Evolutionary conservation across 2,113 vertebrate genomes (phyloP), one percentile per base, ranked within the genome.

Genomic region (Actinemys pallida): DNA sequence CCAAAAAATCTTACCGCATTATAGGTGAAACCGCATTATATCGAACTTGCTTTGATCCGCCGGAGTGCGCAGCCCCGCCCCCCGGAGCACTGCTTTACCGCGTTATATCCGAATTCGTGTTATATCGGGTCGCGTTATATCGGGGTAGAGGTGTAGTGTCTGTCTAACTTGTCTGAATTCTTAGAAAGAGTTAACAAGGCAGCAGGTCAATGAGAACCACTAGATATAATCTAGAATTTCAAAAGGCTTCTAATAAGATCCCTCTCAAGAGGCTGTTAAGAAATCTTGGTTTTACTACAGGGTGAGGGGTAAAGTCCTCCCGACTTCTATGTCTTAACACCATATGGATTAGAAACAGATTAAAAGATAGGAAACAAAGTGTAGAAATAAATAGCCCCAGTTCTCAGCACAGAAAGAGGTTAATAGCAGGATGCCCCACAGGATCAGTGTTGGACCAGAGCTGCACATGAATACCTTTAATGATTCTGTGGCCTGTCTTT

Each of bases 261-360:
- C 39, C 25, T 83, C 79, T 87, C 90, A 88, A 47, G 29, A 89
- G 53, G 39, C 42, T 94, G 54, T 86, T 92, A 92, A 31, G 95
- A 54, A 90, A 94, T 80, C 84, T 45, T 76, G 93, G 80, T 87
- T 90, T 76, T 45, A 76, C 16, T 69, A n/a, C 19, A 76, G 35
- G 65, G 65, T 69, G 29, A 69, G 35, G 19, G 35, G 22, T 14
- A 7, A 76, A 25, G 24, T 42, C 39, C 20, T 45, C 91, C 47
- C 54, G 65, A 25, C 65, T 93, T 85, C 88, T 93, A 42, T 75
- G 90, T 91, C 39, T 91, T 92, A 87, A 90, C 19, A 50, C 42
- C 75, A 80, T 47, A 84, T 17, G 94, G 35, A 87, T 0, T 47
- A 87, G 81, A 93, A 93, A 87, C 0, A 89, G 69, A 93, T 83